Evolutionary conservation across 2,113 vertebrate genomes (phyloP).

Genomic region (Pelmatolapia mariae): DNA sequence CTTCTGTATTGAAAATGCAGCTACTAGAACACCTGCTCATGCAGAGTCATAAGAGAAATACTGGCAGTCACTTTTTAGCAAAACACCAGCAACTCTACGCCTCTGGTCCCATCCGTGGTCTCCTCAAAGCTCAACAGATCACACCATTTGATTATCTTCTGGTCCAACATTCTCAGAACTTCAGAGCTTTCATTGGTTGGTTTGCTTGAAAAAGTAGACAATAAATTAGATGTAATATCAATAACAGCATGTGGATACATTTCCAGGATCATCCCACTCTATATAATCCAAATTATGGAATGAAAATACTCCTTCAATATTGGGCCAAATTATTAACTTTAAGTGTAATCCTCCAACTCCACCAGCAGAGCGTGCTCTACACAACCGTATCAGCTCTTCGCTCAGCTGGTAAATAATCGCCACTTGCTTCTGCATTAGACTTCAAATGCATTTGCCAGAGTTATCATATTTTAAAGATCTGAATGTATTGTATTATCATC

Average conservation of each 20-base stretch:
- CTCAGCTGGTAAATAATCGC: neutral
- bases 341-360: neutral
- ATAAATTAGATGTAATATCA: neutral
- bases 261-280: neutral
- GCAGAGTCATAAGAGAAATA: rapidly evolving
- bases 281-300: rapidly evolving
- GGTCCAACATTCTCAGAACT: neutral
- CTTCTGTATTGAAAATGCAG: neutral
- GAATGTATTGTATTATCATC: neutral
- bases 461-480: neutral
- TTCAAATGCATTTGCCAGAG: rapidly evolving
- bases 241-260: neutral
- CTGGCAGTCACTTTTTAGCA: neutral
- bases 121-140: neutral
- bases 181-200: neutral
- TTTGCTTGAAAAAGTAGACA: rapidly evolving
- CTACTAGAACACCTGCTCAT: neutral
- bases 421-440: rapidly evolving
- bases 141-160: neutral
- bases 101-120: neutral
- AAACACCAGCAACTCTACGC: neutral
- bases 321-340: neutral
- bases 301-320: rapidly evolving
- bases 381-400: neutral
- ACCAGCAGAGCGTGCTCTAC: neutral